Evolutionary conservation across 2,797 vertebrate genomes (phyloP).

Genomic region (Pogonophryne albipinna): DNA sequence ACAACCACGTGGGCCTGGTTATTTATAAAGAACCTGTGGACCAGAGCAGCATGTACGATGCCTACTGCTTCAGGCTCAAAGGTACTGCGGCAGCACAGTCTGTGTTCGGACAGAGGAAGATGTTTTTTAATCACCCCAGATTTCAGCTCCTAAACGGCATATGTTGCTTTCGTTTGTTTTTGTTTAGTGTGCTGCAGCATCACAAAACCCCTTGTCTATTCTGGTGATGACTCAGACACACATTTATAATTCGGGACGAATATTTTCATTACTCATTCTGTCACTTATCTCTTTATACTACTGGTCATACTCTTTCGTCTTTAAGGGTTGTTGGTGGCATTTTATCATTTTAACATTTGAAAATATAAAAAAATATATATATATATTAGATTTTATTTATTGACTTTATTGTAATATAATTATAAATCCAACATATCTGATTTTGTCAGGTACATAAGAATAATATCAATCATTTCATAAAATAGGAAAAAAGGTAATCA

Average conservation of each 20-base stretch:
- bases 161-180: not conserved
- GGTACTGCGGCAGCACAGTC: constrained; percentile 75
- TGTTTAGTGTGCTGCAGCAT: not conserved
- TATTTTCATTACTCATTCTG: no score
- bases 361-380: no score
- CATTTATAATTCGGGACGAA: not conserved
- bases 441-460: not conserved
- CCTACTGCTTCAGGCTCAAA: constrained; percentile 91
- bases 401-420: constrained; percentile 7
- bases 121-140: not conserved
- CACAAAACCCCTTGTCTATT: not conserved
- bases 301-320: no score
- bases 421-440: not conserved
- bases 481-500: not conserved
- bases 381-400: not conserved
- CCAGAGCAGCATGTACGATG: constrained; percentile 88
- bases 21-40: constrained; percentile 87
- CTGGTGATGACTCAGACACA: not conserved
- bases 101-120: constrained; percentile 4
- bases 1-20: constrained; percentile 89
- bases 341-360: no score
- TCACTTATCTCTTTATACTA: no score
- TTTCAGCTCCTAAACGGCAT: not conserved
- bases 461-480: not conserved
- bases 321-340: no score